These are phyloP conservation scores for Pseudotriccus pelzelni DNA, from an alignment of 2,797 vertebrate genomes.

Conservation along the genomic window DNA sequence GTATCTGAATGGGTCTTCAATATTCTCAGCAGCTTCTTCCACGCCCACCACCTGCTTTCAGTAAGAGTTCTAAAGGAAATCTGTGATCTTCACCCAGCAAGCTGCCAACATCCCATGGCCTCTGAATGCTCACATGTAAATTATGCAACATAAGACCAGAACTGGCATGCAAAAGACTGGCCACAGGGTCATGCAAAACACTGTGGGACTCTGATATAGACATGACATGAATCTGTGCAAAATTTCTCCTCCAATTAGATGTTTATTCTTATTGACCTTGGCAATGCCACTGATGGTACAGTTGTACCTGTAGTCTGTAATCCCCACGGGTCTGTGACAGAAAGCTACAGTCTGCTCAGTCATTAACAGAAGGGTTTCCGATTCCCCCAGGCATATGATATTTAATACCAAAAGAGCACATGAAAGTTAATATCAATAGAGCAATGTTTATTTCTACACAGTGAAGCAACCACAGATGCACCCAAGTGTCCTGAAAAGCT, in stretches of 20 bases:
- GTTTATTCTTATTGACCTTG: neutral
- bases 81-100: neutral
- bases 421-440: neutral
- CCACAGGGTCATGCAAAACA: neutral
- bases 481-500: neutral
- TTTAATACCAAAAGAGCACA: neutral
- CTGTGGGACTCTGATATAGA: neutral
- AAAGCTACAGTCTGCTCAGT: neutral
- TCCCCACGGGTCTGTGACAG: neutral
- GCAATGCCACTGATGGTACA: neutral
- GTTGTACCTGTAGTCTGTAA: neutral
- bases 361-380: neutral
- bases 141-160: neutral
- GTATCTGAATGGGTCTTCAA: neutral
- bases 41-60: neutral
- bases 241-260: neutral
- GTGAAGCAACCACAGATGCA: neutral
- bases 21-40: neutral
- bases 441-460: neutral
- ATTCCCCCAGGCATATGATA: neutral
- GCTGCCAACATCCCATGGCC: neutral
- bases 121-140: neutral
- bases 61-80: neutral
- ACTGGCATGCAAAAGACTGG: neutral
- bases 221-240: neutral